Evolutionary conservation across 2,888 invertebrate genomes (phyloP), one percentile per base, ranked within the genome.

Genomic region (Ceriagrion tenellum): DNA sequence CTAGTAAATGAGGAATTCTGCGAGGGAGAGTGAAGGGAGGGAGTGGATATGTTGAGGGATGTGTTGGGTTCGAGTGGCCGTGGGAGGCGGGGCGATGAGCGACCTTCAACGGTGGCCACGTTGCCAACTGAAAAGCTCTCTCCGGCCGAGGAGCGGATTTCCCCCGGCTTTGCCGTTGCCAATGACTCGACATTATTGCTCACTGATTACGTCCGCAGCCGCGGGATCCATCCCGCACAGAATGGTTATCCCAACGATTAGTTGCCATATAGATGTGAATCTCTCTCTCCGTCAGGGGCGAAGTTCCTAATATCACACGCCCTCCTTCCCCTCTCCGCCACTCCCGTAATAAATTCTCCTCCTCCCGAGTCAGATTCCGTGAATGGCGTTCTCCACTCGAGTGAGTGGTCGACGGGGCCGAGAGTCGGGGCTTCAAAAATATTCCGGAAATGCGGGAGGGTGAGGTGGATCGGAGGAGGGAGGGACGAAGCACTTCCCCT

Each of bases 101-200:
- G 88, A 88, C 88, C 88, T 88, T 88, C 88, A 47, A 20, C 47
- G n/a, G 40, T 47, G 47, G 88, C 88, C 88, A 88, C 88, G 88
- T 47, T 40, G 88, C 88, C 88, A 88, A 16, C 10, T 26, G 35
- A 47, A n/a, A 26, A 47, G 88, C 69, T 88, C 40, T 88, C 88
- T 88, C 88, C 88, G 35, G 88, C 8, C 16, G 35, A 20, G 8
- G 88, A 47, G 88, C 69, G 88, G 13, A 20, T 88, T 88, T 47
- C 88, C 88, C 26, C 88, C 35, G 47, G 18, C 59, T 69, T 8
- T 47, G 88, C 88, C 88, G 88, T 35, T n/a, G 81, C 35, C 16
- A 88, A 88, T 88, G 88, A 88, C 88, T 88, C 88, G 88, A 20
- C 88, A 88, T 88, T 69, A 88, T 35, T 47, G 10, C 23, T 40